Evolutionary conservation across 2,797 vertebrate species (phyloP).

Genomic region (Muraenolepis orangiensis): DNA sequence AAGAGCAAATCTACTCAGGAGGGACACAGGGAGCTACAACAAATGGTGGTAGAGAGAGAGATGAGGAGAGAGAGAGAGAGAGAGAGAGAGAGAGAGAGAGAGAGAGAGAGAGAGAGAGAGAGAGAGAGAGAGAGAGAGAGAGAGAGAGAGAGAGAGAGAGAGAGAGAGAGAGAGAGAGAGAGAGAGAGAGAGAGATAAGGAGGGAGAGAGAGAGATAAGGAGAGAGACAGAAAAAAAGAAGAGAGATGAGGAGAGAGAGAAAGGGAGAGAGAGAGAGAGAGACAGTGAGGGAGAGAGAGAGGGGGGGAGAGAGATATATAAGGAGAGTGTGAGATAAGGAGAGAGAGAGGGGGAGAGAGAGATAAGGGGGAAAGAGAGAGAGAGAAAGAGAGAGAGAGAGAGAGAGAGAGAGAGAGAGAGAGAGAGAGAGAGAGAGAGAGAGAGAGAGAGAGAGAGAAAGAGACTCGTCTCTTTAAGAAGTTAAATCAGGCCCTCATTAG

Average conservation of each 20-base stretch:
- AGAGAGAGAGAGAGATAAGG: neutral
- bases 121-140: too few relatives aligned
- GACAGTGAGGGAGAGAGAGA: slow-evolving; percentile 3
- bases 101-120: neutral
- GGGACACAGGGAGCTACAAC: too few relatives aligned
- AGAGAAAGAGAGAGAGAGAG: neutral
- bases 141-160: too few relatives aligned
- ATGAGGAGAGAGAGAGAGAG: neutral
- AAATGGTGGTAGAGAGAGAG: too few relatives aligned
- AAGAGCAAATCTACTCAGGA: too few relatives aligned
- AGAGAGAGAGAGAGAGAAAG: too few relatives aligned
- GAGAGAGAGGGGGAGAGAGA: slow-evolving; percentile 36
- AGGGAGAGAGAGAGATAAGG: slow-evolving; percentile 2
- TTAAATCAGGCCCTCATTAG: slow-evolving; percentile 67
- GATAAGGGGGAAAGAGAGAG: slow-evolving; percentile 47
- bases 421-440: slow-evolving; percentile 6
- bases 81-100: neutral
- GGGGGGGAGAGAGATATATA: neutral
- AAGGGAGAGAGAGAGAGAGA: neutral
- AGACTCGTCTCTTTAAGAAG: slow-evolving; percentile 54
- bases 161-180: too few relatives aligned
- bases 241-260: too few relatives aligned
- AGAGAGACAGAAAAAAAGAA: too few relatives aligned
- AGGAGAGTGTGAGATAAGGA: slow-evolving; percentile 16
- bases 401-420: neutral